Conservation (phyloP, 2,113 vertebrate species). For the Hassar affinis region DNA sequence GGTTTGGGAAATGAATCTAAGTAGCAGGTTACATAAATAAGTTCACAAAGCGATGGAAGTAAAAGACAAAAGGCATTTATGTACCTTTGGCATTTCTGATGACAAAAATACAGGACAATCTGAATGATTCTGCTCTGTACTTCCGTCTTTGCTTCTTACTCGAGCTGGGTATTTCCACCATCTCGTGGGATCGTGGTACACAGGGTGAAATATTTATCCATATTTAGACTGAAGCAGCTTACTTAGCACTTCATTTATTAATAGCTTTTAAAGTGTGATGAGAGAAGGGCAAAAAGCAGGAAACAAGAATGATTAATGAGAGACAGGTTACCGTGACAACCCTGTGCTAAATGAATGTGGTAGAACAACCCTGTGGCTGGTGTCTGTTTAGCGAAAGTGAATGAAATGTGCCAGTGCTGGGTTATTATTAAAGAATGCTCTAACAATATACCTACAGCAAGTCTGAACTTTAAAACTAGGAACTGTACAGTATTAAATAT, state of each 20-base stretch:
- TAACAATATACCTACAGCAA: neutral
- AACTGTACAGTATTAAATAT: neutral
- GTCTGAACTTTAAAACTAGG: neutral
- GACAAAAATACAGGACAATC: neutral
- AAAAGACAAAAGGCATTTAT: neutral
- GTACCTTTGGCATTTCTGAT: neutral
- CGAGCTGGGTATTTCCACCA: no score
- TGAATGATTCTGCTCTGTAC: neutral
- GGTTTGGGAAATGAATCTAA: neutral
- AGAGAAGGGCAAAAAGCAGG: neutral
- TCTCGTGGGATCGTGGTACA: neutral
- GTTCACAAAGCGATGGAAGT: neutral
- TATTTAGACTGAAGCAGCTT: constrained; percentile 1
- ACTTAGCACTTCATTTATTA: neutral
- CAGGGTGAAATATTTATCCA: no score
- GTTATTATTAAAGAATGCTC: neutral
- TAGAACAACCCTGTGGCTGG: neutral
- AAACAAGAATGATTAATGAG: neutral
- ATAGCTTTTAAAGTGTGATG: neutral
- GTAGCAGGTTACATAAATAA: neutral
- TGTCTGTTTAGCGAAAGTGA: neutral
- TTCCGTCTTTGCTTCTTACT: neutral
- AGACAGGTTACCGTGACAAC: neutral
- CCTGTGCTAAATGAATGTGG: neutral
- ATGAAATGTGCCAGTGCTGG: neutral